Base-by-base conservation (phyloP, 2,888 invertebrate species). In the Caenorhabditis sulstoni region DNA sequence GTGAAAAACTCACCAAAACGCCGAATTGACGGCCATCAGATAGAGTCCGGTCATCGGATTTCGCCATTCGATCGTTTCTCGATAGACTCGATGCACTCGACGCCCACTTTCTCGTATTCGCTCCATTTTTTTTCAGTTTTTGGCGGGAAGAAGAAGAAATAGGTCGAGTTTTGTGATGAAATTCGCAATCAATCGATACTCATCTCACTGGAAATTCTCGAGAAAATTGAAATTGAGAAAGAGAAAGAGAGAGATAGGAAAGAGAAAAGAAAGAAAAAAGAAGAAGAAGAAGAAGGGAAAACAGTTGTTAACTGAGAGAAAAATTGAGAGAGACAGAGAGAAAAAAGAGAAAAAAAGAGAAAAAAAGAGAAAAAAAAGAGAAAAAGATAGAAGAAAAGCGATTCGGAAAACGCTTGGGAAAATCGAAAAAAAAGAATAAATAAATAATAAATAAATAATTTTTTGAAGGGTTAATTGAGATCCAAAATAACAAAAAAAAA, bases 41-140 rank as follows among this genome's bases (percentile, higher is more conserved):
- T 89, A 89, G 11, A 85, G 82, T 18, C 85, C 85, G 12, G 88
- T 86, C 18, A 81, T 66, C 11, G 88, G 85, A 49, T 83, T 84
- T 29, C 88, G 68, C 87, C 88, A 88, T 81, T 88, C 86, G 18
- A 88, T 79, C 9, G 75, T 80, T 50, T 62, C 53, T 3, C 80
- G 70, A 44, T 74, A 79, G 55, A 71, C 74, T 14, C 58, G 74
- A 52, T 75, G 74, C n/a, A 79, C n/a, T n/a, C 64, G 39, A 22
- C 70, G 47, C 8, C 68, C 55, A 11, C 39, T 70, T 44, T 64
- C 58, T 49, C 67, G 66, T 57, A 79, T 59, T 47, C 73, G 45
- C 39, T 73, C 73, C 79, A 79, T 79, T 52, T 52, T 66, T 58
- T 49, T 58, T 35, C 29, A 5, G 3, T 7, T 29, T 29, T 29